A percentile compares a stretch with the other conserved stretches of the same genome.
Conservation (phyloP, 2,797 vertebrate species). For the Discoglossus pictus region DNA sequence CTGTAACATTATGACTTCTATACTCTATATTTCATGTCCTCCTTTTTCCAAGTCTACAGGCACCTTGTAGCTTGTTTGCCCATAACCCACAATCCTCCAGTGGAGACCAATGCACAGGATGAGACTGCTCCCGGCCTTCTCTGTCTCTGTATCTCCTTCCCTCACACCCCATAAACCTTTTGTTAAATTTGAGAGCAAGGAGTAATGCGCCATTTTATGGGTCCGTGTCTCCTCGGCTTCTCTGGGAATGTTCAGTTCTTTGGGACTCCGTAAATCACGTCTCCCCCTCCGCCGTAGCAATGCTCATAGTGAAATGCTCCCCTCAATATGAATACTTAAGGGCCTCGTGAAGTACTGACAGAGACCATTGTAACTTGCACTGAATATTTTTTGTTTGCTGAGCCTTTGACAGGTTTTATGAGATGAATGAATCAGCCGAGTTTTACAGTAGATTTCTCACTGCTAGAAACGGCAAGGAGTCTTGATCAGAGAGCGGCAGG, state of each 20-base stretch:
- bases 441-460: constrained; percentile 20
- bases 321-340: constrained; percentile 40
- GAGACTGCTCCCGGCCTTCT: not conserved
- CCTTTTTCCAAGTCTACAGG: too few species aligned
- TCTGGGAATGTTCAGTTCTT: not conserved
- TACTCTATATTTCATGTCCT: too few species aligned
- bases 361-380: constrained; percentile 22
- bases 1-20: too few species aligned
- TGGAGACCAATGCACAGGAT: not conserved
- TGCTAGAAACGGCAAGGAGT: constrained; percentile 3
- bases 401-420: constrained; percentile 25
- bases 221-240: not conserved
- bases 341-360: constrained; percentile 32
- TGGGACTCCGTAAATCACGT: constrained; percentile 15
- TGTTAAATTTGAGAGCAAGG: not conserved
- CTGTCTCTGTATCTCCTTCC: not conserved
- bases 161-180: not conserved
- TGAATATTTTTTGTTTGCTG: constrained; percentile 32
- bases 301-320: constrained; percentile 22
- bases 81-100: too few species aligned
- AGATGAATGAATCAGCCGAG: constrained; percentile 40
- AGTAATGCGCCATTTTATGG: not conserved
- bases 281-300: constrained; percentile 15
- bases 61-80: too few species aligned
- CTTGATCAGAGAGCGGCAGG: not conserved